Evolutionary conservation across 2,113 vertebrate species (phyloP), one percentile per base, ranked within the genome.

Genomic region (Peromyscus maniculatus): DNA sequence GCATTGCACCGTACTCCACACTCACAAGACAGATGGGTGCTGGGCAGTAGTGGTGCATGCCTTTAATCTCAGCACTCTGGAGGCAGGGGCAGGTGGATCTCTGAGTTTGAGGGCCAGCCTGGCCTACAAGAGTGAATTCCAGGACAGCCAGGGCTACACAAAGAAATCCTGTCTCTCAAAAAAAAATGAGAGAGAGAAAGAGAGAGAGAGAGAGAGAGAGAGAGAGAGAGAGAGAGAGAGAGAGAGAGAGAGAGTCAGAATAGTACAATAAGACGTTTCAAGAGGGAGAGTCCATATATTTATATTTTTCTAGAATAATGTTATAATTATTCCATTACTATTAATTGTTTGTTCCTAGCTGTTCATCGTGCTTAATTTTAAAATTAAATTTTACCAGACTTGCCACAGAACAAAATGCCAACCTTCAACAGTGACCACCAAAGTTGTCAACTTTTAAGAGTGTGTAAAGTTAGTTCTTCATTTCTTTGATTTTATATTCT

Each of bases 401-500:
- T 43, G 46, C 46, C 86, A 87, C 57, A 55, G 28, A 87, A 83
- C 64, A 71, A 87, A 87, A 95, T 78, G 10, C 12, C n/a, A 3
- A 46, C 13, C 3, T 49, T 87, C 46, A 87, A 87, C 83, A 62
- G 59, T 87, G 21, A 57, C 0, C 16, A 66, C 52, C 80, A 69
- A 87, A 87, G 33, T 16, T 91, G 69, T 11, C 43, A 88, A 26
- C 55, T 83, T 91, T 66, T 4, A 91, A 89, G 36, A 67, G 43
- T 72, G 64, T 92, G 74, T 79, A 90, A 94, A 97, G 49, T 24
- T 19, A 77, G 11, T 64, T 93, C 33, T 43, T 91, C 31, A 33
- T 57, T 93, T 75, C 8, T 12, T 12, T 92, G 10, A 26, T 77
- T 75, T 97, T 83, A 94, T 95, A 11, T 79, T 93, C 62, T 87